These are phyloP conservation scores for Cecropterus lyciades DNA, from an alignment of 1,140 invertebrate species.

Conservation along the genomic window DNA sequence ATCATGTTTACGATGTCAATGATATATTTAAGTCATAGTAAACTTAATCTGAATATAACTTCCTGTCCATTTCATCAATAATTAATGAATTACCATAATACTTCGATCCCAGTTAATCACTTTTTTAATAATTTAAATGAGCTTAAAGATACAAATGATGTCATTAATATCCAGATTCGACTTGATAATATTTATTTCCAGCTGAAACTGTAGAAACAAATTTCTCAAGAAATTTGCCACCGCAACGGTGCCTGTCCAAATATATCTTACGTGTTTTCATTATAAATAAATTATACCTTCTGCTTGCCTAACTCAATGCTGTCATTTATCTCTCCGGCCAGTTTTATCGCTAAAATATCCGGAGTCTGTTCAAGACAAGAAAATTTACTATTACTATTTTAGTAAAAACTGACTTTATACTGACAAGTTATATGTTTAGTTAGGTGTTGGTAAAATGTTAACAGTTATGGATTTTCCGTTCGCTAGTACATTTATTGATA, in stretches of 20 bases:
- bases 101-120: background rate
- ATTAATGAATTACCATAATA: background rate
- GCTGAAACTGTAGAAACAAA: background rate
- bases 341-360: constrained; percentile 43
- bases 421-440: too few relatives aligned
- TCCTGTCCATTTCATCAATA: background rate
- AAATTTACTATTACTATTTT: too few relatives aligned
- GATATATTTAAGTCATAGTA: too few relatives aligned
- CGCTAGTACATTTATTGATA: too few relatives aligned
- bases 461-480: too few relatives aligned
- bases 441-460: too few relatives aligned
- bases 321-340: constrained; percentile 37
- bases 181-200: constrained; percentile 10
- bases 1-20: background rate
- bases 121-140: constrained; percentile 1
- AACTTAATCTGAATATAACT: background rate
- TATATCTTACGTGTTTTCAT: constrained; percentile 40
- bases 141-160: background rate
- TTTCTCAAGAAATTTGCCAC: constrained; percentile 26
- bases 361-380: constrained; percentile 9
- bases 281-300: constrained; percentile 43
- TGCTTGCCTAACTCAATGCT: constrained; percentile 31
- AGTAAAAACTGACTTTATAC: too few relatives aligned
- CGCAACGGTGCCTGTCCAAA: constrained; percentile 20
- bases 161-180: background rate